These are phyloP conservation scores for Aporophyla nigra DNA, from an alignment of 2,888 invertebrate species.

Conservation along the genomic window DNA sequence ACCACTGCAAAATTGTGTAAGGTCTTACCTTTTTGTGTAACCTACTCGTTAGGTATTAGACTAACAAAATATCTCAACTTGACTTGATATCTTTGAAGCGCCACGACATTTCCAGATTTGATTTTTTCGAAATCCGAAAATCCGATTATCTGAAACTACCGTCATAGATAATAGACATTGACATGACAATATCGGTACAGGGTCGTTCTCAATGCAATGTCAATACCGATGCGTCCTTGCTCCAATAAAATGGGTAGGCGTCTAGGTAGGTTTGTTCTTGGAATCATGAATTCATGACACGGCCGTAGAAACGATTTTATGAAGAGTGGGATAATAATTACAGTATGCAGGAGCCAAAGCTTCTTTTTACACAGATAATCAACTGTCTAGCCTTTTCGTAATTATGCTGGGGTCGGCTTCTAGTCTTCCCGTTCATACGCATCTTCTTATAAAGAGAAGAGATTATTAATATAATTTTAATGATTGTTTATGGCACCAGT, in stretches of 20 bases:
- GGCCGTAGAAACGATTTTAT: neutral
- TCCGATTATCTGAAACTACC: neutral
- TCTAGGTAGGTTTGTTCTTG: neutral
- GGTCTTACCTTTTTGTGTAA: too few species aligned
- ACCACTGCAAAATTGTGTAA: too few species aligned
- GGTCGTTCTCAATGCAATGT: conserved; percentile 30
- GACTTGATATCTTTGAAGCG: neutral
- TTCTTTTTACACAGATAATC: too few species aligned
- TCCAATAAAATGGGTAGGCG: conserved; percentile 8
- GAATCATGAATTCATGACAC: neutral
- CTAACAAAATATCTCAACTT: too few species aligned
- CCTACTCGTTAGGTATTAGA: too few species aligned
- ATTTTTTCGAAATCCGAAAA: conserved; percentile 1
- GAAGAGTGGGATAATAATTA: neutral
- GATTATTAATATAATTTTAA: neutral
- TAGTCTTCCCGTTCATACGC: neutral
- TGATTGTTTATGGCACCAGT: neutral
- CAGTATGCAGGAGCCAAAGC: neutral
- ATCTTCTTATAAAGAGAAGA: neutral
- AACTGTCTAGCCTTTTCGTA: too few species aligned
- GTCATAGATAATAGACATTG: neutral
- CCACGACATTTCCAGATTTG: neutral
- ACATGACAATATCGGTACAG: neutral
- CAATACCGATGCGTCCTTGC: conserved; percentile 35
- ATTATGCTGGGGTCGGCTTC: neutral